A percentile compares a stretch with the other conserved stretches of the same genome.
Evolutionary conservation across 2,113 vertebrate genomes (phyloP).

Genomic region (Nymphicus hollandicus): DNA sequence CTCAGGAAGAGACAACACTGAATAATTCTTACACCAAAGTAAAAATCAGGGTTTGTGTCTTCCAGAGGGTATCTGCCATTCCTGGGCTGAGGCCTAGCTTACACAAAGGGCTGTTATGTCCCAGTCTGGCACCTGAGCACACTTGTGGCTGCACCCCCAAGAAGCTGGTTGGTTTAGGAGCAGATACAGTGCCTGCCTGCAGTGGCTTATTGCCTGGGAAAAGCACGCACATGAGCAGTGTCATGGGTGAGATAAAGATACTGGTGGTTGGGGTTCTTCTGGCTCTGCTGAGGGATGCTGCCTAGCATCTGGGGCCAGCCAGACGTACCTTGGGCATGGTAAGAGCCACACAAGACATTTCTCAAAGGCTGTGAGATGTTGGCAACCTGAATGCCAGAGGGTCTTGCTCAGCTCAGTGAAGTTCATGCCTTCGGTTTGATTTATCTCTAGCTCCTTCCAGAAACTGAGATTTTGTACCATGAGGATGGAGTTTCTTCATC

Average conservation of each 20-base stretch:
- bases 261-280: not conserved
- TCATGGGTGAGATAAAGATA: not conserved
- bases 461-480: too few relatives aligned
- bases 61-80: not conserved
- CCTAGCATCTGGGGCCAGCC: rapidly evolving
- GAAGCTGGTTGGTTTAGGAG: not conserved
- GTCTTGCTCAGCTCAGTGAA: not conserved
- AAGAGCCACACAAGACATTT: not conserved
- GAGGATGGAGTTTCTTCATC: too few relatives aligned
- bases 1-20: not conserved
- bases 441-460: not conserved
- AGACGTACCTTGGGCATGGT: not conserved
- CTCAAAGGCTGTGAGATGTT: not conserved
- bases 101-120: rapidly evolving
- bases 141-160: rapidly evolving
- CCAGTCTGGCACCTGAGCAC: not conserved
- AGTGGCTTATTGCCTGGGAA: not conserved
- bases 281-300: not conserved
- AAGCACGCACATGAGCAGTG: rapidly evolving
- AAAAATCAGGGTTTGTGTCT: not conserved
- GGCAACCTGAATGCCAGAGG: not conserved
- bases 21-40: not conserved
- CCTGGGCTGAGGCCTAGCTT: not conserved
- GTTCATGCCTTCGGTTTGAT: not conserved
- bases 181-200: rapidly evolving